Evolutionary conservation across 2,888 invertebrate species (phyloP).

Genomic region (Linyphia triangularis): DNA sequence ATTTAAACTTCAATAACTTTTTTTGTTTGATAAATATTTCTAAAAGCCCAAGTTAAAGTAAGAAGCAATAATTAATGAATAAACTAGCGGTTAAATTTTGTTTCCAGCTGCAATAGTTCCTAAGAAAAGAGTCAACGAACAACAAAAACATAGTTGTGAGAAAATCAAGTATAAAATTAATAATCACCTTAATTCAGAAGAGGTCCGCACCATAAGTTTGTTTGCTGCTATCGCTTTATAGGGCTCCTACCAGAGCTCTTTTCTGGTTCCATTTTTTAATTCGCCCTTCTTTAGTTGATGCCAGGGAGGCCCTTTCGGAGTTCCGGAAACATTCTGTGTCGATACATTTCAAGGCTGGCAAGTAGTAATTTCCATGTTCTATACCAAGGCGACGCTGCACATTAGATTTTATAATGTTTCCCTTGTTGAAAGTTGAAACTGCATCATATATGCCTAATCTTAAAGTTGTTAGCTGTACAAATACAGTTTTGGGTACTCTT

Average conservation of each 20-base stretch:
- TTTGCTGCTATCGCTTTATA: no score
- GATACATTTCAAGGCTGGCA: not conserved
- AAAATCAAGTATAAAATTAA: no score
- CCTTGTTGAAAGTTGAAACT: not conserved
- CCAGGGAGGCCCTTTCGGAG: not conserved
- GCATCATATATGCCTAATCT: not conserved
- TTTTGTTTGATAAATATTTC: no score
- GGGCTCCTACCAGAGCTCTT: no score
- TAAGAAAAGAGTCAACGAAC: not conserved
- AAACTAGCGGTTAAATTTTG: no score
- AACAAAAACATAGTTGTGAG: no score
- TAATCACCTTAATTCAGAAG: no score
- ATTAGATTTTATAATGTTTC: not conserved
- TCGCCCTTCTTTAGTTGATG: not conserved
- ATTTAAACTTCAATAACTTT: no score
- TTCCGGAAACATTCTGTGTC: not conserved
- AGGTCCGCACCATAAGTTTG: no score
- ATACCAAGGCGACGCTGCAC: not conserved
- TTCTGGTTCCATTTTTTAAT: no score
- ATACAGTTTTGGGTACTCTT: not conserved
- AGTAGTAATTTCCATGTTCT: not conserved
- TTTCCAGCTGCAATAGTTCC: not conserved
- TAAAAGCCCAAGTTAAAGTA: no score
- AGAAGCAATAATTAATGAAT: no score
- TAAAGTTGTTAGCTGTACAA: not conserved